A percentile compares a stretch with the other conserved stretches of the same genome.
phyloP scores from a whole-genome alignment of 2,888 invertebrate genomes.

The Machimus atricapillus region DNA sequence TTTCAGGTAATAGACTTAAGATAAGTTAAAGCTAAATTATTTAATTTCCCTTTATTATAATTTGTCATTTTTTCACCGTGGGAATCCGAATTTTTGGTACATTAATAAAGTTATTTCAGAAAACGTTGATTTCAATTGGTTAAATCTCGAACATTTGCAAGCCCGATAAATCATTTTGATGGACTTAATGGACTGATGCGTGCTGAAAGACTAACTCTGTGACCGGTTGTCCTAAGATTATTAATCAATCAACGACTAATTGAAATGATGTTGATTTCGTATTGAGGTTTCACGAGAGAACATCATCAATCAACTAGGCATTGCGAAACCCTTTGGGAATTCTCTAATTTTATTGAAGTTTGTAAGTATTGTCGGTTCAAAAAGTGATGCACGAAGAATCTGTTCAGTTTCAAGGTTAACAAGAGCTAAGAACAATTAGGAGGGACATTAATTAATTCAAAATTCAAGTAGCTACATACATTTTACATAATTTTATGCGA shows the following conservation, averaged over 20 bases:
- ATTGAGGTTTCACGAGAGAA: neutral
- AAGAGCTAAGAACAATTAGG: neutral
- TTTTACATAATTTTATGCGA: neutral
- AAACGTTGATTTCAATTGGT: neutral
- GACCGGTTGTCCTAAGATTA: neutral
- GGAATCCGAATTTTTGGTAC: neutral
- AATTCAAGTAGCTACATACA: neutral
- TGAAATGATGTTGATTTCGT: neutral
- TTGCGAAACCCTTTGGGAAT: neutral
- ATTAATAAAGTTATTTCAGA: neutral
- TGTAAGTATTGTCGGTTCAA: neutral
- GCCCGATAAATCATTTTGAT: neutral
- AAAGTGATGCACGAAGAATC: neutral
- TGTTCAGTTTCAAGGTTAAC: neutral
- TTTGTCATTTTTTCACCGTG: neutral
- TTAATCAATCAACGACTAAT: neutral
- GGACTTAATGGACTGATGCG: neutral
- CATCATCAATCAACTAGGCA: neutral
- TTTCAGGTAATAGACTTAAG: neutral
- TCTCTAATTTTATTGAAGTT: neutral
- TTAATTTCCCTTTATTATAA: neutral
- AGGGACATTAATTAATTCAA: neutral
- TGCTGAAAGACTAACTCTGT: neutral
- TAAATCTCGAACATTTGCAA: neutral
- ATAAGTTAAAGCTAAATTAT: neutral